Percentiles rank a stretch among this genome's conserved stretches.
phyloP scores from a whole-genome alignment of 2,113 vertebrate genomes.

The Atrichornis clamosus region DNA sequence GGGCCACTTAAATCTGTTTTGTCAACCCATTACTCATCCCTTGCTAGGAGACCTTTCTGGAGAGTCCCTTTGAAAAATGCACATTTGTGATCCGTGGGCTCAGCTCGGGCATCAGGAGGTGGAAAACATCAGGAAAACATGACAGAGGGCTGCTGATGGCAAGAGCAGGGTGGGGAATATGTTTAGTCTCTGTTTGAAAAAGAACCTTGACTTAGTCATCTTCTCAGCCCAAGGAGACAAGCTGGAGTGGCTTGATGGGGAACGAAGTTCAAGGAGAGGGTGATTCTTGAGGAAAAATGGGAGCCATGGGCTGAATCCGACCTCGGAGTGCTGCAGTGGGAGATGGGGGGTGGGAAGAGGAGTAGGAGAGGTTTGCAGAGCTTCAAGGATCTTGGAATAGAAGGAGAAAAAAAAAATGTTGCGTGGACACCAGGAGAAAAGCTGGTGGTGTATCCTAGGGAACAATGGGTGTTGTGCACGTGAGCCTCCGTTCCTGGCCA shows the following conservation, averaged over 20 bases:
- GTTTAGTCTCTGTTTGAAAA: not conserved
- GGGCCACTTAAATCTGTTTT: constrained; percentile 39
- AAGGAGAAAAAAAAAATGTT: not conserved
- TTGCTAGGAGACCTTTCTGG: constrained; percentile 45
- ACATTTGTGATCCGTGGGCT: not conserved
- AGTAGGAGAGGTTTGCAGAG: not conserved
- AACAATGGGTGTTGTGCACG: not conserved
- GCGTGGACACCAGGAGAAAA: not conserved
- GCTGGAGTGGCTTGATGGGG: not conserved
- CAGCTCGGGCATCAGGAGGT: not conserved
- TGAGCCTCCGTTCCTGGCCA: not conserved
- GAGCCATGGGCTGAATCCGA: not conserved
- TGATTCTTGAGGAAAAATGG: not conserved
- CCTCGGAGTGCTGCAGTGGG: not conserved
- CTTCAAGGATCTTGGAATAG: not conserved
- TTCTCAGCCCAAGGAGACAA: not conserved
- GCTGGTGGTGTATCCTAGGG: not conserved
- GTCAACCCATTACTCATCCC: constrained; percentile 49
- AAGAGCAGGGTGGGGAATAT: not conserved
- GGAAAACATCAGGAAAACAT: not conserved
- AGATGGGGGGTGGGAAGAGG: not conserved
- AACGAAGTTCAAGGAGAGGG: not conserved
- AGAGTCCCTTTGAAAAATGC: constrained; percentile 27
- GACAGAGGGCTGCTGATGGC: not conserved
- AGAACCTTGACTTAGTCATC: not conserved